Evolutionary conservation across 2,797 vertebrate genomes (phyloP).

Genomic region (Coluber constrictor): DNA sequence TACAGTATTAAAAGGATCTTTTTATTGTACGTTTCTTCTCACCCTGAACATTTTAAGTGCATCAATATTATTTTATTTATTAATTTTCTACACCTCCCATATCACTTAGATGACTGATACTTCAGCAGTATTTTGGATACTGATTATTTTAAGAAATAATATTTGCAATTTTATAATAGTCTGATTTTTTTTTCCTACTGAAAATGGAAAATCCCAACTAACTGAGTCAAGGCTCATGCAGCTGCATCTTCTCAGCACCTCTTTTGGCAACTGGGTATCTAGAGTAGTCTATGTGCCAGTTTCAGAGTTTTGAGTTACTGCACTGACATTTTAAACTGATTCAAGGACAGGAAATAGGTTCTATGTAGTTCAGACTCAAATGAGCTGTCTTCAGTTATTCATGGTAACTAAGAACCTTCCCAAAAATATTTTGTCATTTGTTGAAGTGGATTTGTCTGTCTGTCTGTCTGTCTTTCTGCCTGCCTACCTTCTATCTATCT

Average conservation of each 20-base stretch:
- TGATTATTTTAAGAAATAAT: constrained; percentile 7
- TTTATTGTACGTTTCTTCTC: background rate
- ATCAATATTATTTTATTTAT: background rate
- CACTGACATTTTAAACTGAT: background rate
- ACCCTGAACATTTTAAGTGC: background rate
- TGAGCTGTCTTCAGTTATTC: background rate
- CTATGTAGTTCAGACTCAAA: background rate
- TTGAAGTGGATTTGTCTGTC: background rate
- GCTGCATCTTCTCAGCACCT: background rate
- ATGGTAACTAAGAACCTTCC: background rate
- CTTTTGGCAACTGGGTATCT: background rate
- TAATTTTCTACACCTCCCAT: background rate
- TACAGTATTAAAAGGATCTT: background rate
- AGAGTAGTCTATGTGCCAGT: background rate
- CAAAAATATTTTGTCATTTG: background rate
- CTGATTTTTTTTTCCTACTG: constrained; percentile 13
- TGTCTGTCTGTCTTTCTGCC: background rate
- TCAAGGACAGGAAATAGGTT: background rate
- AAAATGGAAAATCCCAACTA: constrained; percentile 20
- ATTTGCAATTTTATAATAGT: constrained; percentile 10
- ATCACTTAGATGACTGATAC: background rate
- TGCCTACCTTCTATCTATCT: background rate
- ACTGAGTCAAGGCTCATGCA: background rate
- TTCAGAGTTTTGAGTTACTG: constrained; percentile 3
- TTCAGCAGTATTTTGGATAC: background rate